These are phyloP conservation scores for Dendrocopos noguchii DNA, from an alignment of 2,113 vertebrate genomes.

Conservation along the genomic window DNA sequence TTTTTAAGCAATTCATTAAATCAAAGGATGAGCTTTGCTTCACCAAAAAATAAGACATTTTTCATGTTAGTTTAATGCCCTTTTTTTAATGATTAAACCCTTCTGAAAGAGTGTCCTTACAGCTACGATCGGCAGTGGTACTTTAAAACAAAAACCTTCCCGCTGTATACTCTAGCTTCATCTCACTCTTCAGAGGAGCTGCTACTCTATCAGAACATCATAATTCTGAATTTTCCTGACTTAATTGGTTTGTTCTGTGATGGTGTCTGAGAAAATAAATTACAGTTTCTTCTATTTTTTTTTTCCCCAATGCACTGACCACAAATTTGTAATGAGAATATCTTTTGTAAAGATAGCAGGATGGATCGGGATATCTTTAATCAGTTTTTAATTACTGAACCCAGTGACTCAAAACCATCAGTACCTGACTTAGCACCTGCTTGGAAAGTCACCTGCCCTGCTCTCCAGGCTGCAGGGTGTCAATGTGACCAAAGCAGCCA, in stretches of 20 bases:
- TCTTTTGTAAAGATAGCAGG: slow-evolving; percentile 25
- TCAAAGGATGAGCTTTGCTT: background rate
- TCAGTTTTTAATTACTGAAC: slow-evolving; percentile 56
- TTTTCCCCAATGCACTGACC: slow-evolving; percentile 31
- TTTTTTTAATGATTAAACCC: background rate
- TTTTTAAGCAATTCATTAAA: background rate
- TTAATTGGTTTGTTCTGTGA: slow-evolving; percentile 52
- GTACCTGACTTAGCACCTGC: background rate
- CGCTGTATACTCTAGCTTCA: slow-evolving; percentile 5
- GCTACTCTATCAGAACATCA: slow-evolving; percentile 4
- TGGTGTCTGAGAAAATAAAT: slow-evolving; percentile 44
- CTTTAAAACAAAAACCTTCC: slow-evolving; percentile 31
- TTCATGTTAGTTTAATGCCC: background rate
- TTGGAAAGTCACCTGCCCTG: background rate
- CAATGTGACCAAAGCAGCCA: background rate
- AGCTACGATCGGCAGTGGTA: background rate
- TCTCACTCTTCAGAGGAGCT: background rate
- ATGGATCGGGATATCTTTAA: slow-evolving; percentile 1
- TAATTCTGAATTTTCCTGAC: slow-evolving; percentile 18
- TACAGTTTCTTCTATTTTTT: background rate
- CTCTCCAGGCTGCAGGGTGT: background rate
- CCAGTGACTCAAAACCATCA: slow-evolving; percentile 30
- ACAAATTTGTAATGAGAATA: slow-evolving; percentile 40
- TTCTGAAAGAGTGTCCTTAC: background rate
- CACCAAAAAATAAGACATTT: background rate